Evolutionary conservation across 2,113 vertebrate genomes (phyloP).

Genomic region (Centropristis striata): DNA sequence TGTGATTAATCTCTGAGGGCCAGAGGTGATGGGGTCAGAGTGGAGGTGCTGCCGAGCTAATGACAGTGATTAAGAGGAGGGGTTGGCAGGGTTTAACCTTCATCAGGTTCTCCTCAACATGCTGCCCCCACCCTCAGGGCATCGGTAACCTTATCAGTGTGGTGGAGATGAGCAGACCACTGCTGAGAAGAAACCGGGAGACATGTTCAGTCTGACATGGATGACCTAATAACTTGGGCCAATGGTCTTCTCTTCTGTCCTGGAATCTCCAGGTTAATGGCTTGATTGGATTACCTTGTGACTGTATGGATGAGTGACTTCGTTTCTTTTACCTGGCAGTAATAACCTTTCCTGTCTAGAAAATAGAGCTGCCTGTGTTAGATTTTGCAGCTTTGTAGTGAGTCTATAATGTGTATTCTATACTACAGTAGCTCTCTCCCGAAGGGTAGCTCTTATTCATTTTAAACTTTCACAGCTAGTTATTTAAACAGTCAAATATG

Average conservation of each 20-base stretch:
- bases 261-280: constrained; percentile 5
- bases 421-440: not conserved
- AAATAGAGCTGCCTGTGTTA: not conserved
- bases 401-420: not conserved
- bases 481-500: constrained; percentile 51
- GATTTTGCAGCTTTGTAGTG: not conserved
- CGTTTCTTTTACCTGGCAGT: not conserved
- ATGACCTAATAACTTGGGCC: not conserved
- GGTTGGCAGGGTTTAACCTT: constrained; percentile 64
- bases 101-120: constrained; percentile 44
- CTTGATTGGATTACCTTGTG: not conserved
- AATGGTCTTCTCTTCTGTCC: not conserved
- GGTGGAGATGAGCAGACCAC: constrained; percentile 12
- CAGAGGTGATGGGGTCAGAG: constrained; percentile 60
- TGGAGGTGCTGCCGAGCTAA: constrained; percentile 64
- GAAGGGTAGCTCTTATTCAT: constrained; percentile 25
- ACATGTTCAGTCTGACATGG: constrained; percentile 1
- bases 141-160: constrained; percentile 59
- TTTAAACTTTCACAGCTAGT: constrained; percentile 32
- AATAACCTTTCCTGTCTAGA: not conserved
- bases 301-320: not conserved
- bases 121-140: constrained; percentile 45
- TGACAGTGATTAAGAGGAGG: constrained; percentile 65
- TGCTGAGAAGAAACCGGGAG: constrained; percentile 15
- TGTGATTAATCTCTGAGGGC: constrained; percentile 67